Evolutionary conservation across 2,113 vertebrate genomes (phyloP).

Genomic region (Bettongia penicillata): DNA sequence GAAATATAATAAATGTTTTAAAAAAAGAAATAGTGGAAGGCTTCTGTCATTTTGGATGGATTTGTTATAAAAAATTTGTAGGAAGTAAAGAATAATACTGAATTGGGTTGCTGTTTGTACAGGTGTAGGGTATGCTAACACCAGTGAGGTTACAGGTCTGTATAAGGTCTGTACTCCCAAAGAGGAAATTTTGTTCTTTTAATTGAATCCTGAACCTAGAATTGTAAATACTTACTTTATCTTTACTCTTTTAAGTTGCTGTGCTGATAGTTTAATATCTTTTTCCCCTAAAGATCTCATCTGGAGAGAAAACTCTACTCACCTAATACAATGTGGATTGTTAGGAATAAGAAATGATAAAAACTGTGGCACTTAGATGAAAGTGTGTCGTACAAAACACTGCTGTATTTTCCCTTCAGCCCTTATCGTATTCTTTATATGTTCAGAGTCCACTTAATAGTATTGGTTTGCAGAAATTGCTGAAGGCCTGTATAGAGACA

Average conservation of each 20-base stretch:
- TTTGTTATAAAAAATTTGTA: not conserved
- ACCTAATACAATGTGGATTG: not conserved
- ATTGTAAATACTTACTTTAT: not conserved
- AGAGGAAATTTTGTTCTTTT: conserved; percentile 12
- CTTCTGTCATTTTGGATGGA: not conserved
- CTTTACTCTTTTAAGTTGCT: conserved; percentile 41
- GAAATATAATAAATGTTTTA: not conserved
- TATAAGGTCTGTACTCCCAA: not conserved
- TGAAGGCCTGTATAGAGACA: not conserved
- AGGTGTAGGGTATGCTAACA: not conserved
- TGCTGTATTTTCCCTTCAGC: not conserved
- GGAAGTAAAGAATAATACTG: not conserved
- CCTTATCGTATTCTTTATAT: conserved; percentile 3
- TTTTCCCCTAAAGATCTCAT: not conserved
- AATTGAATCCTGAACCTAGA: conserved; percentile 2
- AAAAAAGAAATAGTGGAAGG: not conserved
- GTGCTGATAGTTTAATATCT: conserved; percentile 1
- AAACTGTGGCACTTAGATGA: conserved; percentile 31
- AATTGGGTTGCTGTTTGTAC: not conserved
- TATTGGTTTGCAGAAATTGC: conserved; percentile 45
- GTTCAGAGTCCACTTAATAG: conserved; percentile 34
- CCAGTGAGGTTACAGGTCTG: not conserved
- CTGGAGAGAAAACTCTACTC: not conserved
- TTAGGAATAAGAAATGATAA: not conserved
- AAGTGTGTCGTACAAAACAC: conserved; percentile 25